A percentile compares a stretch with the other conserved stretches of the same genome.
These are phyloP conservation scores for Ephialtes manifestator DNA, from an alignment of 2,888 invertebrate species.

Conservation along the genomic window DNA sequence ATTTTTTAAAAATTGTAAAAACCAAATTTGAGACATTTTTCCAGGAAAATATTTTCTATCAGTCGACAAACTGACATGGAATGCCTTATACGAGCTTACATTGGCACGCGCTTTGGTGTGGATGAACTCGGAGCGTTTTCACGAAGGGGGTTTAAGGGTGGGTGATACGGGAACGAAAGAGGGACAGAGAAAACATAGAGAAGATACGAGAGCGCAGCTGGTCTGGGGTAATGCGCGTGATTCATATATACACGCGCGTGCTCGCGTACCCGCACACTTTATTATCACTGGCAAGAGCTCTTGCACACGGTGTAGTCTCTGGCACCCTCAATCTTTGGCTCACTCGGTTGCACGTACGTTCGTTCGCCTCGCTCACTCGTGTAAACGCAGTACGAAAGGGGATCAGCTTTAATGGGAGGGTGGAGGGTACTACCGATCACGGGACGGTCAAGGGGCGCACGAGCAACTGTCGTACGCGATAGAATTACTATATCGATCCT, in stretches of 20 bases:
- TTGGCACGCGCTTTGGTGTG: slow-evolving; percentile 50
- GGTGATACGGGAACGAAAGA: slow-evolving; percentile 52
- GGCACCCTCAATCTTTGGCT: slow-evolving; percentile 51
- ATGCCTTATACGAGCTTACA: background rate
- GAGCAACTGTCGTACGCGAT: slow-evolving; percentile 66
- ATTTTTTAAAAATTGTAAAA: no score
- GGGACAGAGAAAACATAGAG: slow-evolving; percentile 45
- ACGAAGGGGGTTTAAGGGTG: slow-evolving; percentile 62
- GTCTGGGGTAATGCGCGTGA: slow-evolving; percentile 55
- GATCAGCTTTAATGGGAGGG: slow-evolving; percentile 61
- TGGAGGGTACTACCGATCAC: slow-evolving; percentile 41
- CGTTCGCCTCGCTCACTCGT: slow-evolving; percentile 39
- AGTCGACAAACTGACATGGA: no score
- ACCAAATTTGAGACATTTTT: no score
- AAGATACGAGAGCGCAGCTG: slow-evolving; percentile 72
- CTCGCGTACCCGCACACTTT: slow-evolving; percentile 66
- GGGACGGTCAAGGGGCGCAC: slow-evolving; percentile 39
- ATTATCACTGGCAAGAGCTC: slow-evolving; percentile 53
- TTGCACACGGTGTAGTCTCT: slow-evolving; percentile 23
- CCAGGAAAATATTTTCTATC: no score
- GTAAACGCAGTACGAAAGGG: slow-evolving; percentile 38
- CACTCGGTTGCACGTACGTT: slow-evolving; percentile 17
- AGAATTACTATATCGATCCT: slow-evolving; percentile 69
- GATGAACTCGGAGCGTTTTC: slow-evolving; percentile 37
- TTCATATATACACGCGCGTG: slow-evolving; percentile 52